A percentile compares a stretch with the other conserved stretches of the same genome.
These are phyloP conservation scores for Scytalopus superciliaris DNA, from an alignment of 2,113 vertebrate genomes.

Conservation along the genomic window DNA sequence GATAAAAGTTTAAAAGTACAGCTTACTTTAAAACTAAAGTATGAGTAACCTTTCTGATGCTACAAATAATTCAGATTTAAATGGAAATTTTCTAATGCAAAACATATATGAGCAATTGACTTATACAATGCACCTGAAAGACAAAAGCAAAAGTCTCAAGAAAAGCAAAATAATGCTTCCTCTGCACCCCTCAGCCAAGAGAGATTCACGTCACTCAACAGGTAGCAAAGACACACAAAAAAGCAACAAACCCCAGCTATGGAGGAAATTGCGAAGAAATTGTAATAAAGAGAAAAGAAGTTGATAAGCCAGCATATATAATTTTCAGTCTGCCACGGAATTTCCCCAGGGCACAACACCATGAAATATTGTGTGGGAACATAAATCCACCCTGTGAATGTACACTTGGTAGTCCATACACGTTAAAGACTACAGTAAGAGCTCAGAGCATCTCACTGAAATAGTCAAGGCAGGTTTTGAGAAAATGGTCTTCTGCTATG, in stretches of 20 bases:
- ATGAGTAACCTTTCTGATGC: not conserved
- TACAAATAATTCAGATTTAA: not conserved
- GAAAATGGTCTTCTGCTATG: too few species aligned
- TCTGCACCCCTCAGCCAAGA: not conserved
- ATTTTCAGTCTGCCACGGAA: not conserved
- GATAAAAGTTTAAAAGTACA: not conserved
- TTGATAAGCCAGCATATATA: rapidly evolving
- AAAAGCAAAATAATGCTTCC: not conserved
- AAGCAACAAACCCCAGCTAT: not conserved
- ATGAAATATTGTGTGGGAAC: too few species aligned
- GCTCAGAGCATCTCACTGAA: too few species aligned
- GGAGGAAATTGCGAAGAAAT: not conserved
- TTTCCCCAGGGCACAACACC: too few species aligned
- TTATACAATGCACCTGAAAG: not conserved
- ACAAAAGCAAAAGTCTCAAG: not conserved
- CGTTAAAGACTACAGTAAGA: too few species aligned
- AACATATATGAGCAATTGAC: too few species aligned
- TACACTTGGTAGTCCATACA: too few species aligned
- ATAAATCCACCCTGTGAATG: too few species aligned
- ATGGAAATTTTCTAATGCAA: not conserved
- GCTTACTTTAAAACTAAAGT: not conserved
- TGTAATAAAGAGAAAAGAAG: not conserved
- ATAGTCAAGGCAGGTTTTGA: too few species aligned
- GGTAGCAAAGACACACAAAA: not conserved
- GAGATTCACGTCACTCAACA: rapidly evolving